phyloP scores from a whole-genome alignment of 2,113 vertebrate species.

The Eidolon helvum region DNA sequence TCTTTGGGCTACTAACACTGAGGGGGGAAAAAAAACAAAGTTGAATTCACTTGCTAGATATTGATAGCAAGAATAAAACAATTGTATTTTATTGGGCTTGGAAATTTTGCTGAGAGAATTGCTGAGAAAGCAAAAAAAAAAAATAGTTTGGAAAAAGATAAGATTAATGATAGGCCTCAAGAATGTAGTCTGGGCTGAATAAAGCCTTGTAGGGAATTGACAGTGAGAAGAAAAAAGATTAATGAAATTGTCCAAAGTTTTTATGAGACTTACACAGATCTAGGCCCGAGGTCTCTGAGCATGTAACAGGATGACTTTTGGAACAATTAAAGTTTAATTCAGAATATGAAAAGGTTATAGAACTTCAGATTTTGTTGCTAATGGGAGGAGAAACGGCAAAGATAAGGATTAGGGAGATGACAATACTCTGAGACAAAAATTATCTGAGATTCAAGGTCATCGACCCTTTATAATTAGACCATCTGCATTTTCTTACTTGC shows the following conservation, averaged over 20 bases:
- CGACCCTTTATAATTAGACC: slow-evolving; percentile 1
- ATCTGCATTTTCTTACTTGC: slow-evolving; percentile 37
- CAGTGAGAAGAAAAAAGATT: slow-evolving; percentile 56
- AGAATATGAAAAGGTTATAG: slow-evolving; percentile 44
- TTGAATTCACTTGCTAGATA: slow-evolving; percentile 53
- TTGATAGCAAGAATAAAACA: slow-evolving; percentile 62
- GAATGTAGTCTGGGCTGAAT: slow-evolving; percentile 63
- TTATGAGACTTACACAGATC: slow-evolving; percentile 54
- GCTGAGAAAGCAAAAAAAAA: slow-evolving; percentile 75
- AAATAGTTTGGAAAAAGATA: slow-evolving; percentile 49
- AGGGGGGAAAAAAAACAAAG: background rate
- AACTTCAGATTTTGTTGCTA: slow-evolving; percentile 49
- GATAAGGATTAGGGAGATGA: background rate
- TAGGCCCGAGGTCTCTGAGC: slow-evolving; percentile 36
- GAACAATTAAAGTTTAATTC: slow-evolving; percentile 59
- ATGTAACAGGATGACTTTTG: slow-evolving; percentile 45
- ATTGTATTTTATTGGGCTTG: slow-evolving; percentile 60
- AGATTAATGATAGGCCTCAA: slow-evolving; percentile 67
- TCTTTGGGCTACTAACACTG: background rate
- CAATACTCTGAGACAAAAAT: slow-evolving; percentile 21
- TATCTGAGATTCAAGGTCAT: slow-evolving; percentile 41
- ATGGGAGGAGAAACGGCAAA: background rate
- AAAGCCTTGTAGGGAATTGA: slow-evolving; percentile 50
- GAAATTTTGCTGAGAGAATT: slow-evolving; percentile 66
- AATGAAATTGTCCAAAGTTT: slow-evolving; percentile 40